Evolutionary conservation across 2,113 vertebrate genomes (phyloP).

Genomic region (Charadrius vociferus): DNA sequence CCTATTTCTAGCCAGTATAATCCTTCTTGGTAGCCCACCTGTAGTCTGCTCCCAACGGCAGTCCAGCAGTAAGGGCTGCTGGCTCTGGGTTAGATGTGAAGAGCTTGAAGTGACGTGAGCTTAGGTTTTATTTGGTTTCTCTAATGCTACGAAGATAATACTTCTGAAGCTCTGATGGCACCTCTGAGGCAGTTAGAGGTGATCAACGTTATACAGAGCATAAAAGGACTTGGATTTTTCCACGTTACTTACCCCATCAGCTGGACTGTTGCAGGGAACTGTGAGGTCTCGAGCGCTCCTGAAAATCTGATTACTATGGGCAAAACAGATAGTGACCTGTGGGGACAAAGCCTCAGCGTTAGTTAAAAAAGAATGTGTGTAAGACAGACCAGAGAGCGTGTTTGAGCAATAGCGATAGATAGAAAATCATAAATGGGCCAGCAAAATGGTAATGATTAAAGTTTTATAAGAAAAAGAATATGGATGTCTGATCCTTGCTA

Average conservation of each 20-base stretch:
- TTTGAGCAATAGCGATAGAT: not conserved
- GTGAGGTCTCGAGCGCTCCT: not conserved
- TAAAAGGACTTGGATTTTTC: not conserved
- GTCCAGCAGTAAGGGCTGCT: not conserved
- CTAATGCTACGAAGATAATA: not conserved
- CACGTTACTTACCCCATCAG: not conserved
- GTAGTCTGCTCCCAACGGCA: not conserved
- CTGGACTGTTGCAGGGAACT: not conserved
- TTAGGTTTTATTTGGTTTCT: not conserved
- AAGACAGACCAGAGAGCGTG: not conserved
- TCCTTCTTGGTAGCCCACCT: not conserved
- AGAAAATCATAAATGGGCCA: not conserved
- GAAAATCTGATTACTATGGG: not conserved
- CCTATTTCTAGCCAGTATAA: not conserved
- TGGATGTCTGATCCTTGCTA: not conserved
- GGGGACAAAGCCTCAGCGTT: not conserved
- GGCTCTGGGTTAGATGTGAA: not conserved
- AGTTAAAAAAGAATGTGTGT: not conserved
- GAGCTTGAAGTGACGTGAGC: accelerated
- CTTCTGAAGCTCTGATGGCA: not conserved
- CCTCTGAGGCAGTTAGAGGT: not conserved
- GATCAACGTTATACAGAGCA: not conserved
- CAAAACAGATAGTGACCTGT: not conserved
- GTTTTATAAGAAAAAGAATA: not conserved
- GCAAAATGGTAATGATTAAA: not conserved